Base-by-base conservation (phyloP, 1,140 invertebrate species). In the Goniozus legneri region DNA sequence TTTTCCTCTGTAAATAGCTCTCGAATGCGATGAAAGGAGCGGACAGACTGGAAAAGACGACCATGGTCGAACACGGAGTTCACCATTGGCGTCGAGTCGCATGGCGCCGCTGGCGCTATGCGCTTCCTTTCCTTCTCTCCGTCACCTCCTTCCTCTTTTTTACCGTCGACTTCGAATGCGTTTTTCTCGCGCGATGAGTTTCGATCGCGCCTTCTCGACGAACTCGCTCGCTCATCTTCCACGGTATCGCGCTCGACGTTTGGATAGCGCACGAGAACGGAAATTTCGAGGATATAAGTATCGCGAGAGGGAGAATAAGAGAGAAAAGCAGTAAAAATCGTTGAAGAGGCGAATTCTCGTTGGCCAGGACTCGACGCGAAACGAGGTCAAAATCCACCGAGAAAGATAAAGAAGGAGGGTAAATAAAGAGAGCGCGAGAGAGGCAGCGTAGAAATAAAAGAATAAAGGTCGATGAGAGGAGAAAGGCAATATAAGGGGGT, bases 1-100 rank as follows among this genome's bases (percentile, higher is more conserved):
- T 58, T 58, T 58, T 31, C 32, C 33, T 58, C 47, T 40, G 47
- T 50, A 58, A 58, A 58, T 58, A 39, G 50, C 31, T 46, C 36
- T 41, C 37, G 33, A 47, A 39, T 10, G 18, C 33, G 39, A 56
- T 30, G 42, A 52, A 49, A 36, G 21, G 34, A 22, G 19, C 8
- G 20, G 27, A 14, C n/a, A 7, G 6, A 7, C 10, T 47, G 55
- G 34, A 52, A 58, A 54, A 58, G 55, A 27, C 50, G 50, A 39
- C 31, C 34, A 19, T 19, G 22, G 20, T 47, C n/a, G n/a, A n/a
- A n/a, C n/a, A n/a, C n/a, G n/a, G n/a, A n/a, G n/a, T n/a, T n/a
- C n/a, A n/a, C n/a, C n/a, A n/a, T n/a, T n/a, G n/a, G n/a, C n/a
- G n/a, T n/a, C n/a, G n/a, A n/a, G n/a, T n/a, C n/a, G n/a, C n/a